Base-by-base conservation (phyloP, 2,113 vertebrate genomes). In the Peucedramus taeniatus region DNA sequence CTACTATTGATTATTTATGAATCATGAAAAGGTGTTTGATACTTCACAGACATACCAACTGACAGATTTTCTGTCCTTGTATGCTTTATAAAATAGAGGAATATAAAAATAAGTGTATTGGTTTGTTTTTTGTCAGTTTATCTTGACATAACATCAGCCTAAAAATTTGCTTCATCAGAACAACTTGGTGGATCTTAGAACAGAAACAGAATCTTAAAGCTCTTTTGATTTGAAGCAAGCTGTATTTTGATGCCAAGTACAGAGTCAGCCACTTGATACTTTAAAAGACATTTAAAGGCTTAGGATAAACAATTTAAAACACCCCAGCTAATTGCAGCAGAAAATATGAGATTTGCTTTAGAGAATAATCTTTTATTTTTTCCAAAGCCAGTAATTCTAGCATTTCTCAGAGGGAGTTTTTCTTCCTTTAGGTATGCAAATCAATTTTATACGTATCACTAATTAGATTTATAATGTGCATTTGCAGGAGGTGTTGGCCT, bases 341-440 rank as follows among this genome's bases (percentile, higher is more conserved):
- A 91, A 95, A 90, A 94, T 15, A 87, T 0, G 27, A 87, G 69
- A 93, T 92, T 95, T 96, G 53, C 93, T 95, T 69, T 59, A n/a
- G 84, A 95, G 70, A 89, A 89, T 53, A 44, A 61, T 57, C 49
- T 86, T 93, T 89, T 89, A 39, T 94, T 93, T 89, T 89, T 83
- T 83, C 65, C 76, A 83, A 84, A 95, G 45, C 49, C 2, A 5
- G 44, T 69, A 95, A 87, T 91, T 86, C 68, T 27, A 92, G 49
- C 61, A 42, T 70, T 88, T 96, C 93, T 90, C 93, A 33, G 60
- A 68, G 57, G 69, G 57, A 70, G 50, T 15, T 91, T 92, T 87
- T 75, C 81, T 74, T 95, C 78, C 87, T 93, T 94, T 81, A 92
- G 86, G 79, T 94, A 96, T 93, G 92, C 83, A 97, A 96, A 94